Base-by-base conservation (phyloP, 2,113 vertebrate species). In the Sylvietta virens region DNA sequence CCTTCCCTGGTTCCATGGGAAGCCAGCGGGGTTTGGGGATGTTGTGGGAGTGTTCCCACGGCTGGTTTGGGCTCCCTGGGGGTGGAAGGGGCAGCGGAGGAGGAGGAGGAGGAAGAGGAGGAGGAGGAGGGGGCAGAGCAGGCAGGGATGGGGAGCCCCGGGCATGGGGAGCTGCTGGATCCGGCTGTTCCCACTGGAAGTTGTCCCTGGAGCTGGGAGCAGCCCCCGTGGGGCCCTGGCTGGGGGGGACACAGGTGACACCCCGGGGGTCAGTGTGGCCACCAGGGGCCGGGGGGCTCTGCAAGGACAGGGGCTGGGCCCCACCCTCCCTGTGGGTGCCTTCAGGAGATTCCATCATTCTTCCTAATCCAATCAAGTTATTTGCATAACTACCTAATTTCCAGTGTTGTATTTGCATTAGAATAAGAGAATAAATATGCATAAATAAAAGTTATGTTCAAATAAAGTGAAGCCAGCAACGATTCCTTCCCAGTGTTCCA, bases 361-460 rank as follows among this genome's bases (percentile, higher is more conserved):
- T 31, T 31, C 70, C 78, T 45, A 51, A 81, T 54, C 53, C 31
- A n/a, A 67, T 40, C 31, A 31, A n/a, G 21, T 13, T 40, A 35
- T 89, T 90, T 91, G 72, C 39, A 37, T 47, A 54, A 47, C 51
- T 37, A 4, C 72, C 54, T 67, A 13, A 86, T 84, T 71, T 48
- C 58, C 85, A 4, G 67, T 24, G 26, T 47, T 81, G 42, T 44
- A 2, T 84, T 86, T 78, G 51, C 60, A 45, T 62, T 53, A 33
- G 73, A 74, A n/a, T 44, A 86, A 73, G 39, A 51, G 44, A 79
- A 87, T 71, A 70, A 76, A 93, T 62, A 60, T 35, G 12, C n/a
- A 65, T 91, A 81, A 82, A 77, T 81, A 71, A 76, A 94, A 95
- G 50, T 51, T 58, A 9, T 14, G 15, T 72, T 91, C 24, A 26